A percentile compares a stretch with the other conserved stretches of the same genome.
These are phyloP conservation scores for Rhadina sibilatrix DNA, from an alignment of 2,113 vertebrate species.

Conservation along the genomic window DNA sequence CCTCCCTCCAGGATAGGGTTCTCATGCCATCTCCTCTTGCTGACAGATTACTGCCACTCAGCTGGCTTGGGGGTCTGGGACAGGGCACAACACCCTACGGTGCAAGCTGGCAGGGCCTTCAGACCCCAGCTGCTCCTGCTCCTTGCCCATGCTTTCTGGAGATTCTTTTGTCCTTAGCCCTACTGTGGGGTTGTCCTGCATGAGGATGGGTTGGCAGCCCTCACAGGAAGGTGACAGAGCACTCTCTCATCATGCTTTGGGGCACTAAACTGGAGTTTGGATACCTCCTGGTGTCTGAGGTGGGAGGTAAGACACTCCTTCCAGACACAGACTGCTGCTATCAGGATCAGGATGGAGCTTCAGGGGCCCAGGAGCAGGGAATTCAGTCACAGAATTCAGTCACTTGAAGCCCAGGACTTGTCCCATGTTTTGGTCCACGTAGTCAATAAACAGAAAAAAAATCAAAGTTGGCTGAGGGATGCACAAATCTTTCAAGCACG, in stretches of 20 bases:
- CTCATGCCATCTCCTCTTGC: neutral
- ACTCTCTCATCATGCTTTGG: rapidly evolving
- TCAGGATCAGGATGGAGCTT: neutral
- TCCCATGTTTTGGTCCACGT: neutral
- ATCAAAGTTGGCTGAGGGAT: neutral
- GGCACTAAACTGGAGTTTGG: neutral
- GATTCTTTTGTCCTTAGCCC: neutral
- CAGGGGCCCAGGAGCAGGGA: rapidly evolving
- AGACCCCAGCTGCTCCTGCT: neutral
- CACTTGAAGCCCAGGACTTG: neutral
- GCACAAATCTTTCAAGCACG: rapidly evolving
- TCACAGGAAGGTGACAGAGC: neutral
- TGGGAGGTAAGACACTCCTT: neutral
- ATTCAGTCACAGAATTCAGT: neutral
- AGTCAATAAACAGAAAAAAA: neutral
- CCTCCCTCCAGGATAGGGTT: neutral
- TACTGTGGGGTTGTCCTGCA: neutral
- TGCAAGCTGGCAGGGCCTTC: neutral
- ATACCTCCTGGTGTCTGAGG: neutral
- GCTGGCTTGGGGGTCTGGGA: neutral
- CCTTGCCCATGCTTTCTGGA: neutral
- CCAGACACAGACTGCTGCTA: neutral
- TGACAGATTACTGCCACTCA: neutral
- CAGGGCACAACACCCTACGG: rapidly evolving
- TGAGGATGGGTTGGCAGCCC: rapidly evolving